These are phyloP conservation scores for Myotis planiceps DNA, from an alignment of 2,797 vertebrate genomes.

Conservation along the genomic window DNA sequence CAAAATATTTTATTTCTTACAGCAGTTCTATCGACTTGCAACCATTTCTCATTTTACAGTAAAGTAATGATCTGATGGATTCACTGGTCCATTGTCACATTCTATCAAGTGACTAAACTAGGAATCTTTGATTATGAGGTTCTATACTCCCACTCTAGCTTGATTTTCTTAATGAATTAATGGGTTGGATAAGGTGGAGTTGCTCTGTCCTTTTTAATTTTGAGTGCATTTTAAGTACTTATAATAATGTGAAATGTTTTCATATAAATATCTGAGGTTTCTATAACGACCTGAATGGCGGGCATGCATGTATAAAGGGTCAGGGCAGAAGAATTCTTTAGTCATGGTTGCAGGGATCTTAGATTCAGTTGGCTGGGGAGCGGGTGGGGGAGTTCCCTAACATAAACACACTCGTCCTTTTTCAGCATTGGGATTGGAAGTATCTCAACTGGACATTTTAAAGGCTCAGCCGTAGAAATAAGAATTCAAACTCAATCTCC, in stretches of 20 bases:
- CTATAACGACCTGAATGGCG: background rate
- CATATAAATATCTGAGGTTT: background rate
- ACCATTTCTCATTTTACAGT: background rate
- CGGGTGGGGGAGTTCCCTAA: background rate
- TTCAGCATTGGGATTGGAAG: background rate
- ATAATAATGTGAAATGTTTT: background rate
- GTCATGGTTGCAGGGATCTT: background rate
- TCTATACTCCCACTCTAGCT: background rate
- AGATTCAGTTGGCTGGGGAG: background rate
- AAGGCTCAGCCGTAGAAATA: background rate
- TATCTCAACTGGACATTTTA: background rate
- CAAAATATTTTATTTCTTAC: conserved; percentile 27
- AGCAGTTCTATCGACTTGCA: background rate
- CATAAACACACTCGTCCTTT: background rate
- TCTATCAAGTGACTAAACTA: conserved; percentile 9
- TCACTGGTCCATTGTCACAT: background rate
- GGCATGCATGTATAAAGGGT: background rate
- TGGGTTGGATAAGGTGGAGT: background rate
- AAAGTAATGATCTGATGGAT: background rate
- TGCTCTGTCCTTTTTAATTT: background rate
- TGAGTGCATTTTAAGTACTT: conserved; percentile 43
- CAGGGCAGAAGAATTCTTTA: background rate
- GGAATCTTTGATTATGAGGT: background rate
- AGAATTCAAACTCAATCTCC: background rate
- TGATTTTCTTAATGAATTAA: background rate